Evolutionary conservation across 2,113 vertebrate species (phyloP).

Genomic region (Theristicus caerulescens): DNA sequence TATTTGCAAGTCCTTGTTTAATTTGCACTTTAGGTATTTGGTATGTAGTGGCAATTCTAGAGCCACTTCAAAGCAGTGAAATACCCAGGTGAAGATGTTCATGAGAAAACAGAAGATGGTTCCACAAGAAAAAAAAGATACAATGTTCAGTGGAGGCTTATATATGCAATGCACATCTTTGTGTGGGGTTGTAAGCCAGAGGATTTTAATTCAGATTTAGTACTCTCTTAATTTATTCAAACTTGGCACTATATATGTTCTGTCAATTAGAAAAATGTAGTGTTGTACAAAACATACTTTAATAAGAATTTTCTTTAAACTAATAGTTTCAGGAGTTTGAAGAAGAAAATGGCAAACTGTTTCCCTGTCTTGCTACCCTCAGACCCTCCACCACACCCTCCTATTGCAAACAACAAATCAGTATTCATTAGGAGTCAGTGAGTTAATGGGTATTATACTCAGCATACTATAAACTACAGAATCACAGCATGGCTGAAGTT

Average conservation of each 20-base stretch:
- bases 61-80: neutral
- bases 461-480: neutral
- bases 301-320: neutral
- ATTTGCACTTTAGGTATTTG: neutral
- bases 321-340: neutral
- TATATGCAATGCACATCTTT: neutral
- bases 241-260: neutral
- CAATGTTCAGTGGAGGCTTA: neutral
- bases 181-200: neutral
- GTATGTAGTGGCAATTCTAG: neutral
- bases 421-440: neutral
- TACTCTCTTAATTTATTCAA: neutral
- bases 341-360: neutral
- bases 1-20: neutral
- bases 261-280: neutral
- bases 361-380: neutral
- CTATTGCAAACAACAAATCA: neutral
- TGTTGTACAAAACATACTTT: neutral
- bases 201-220: neutral
- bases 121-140: neutral
- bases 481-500: neutral
- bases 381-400: neutral
- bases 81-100: neutral
- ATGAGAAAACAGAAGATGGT: neutral
- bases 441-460: neutral